Percentiles rank a stretch among this genome's conserved stretches.
These are phyloP conservation scores for Intellagama lesueurii DNA, from an alignment of 2,797 vertebrate species.

Conservation along the genomic window DNA sequence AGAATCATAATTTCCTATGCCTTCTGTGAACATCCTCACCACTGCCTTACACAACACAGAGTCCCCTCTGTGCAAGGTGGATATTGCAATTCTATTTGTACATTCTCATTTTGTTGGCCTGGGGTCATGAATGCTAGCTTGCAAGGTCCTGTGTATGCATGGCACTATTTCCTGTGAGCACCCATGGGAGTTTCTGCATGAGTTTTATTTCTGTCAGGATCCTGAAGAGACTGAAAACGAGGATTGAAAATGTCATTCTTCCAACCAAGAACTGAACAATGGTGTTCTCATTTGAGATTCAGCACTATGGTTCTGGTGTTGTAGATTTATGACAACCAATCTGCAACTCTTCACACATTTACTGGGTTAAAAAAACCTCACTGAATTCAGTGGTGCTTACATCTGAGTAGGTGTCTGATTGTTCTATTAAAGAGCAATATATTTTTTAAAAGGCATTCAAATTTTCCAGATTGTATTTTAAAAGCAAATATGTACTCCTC, in stretches of 20 bases:
- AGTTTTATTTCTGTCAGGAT: too few species aligned
- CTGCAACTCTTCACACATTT: not conserved
- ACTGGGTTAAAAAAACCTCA: not conserved
- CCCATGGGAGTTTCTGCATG: too few species aligned
- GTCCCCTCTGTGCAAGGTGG: too few species aligned
- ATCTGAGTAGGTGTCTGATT: too few species aligned
- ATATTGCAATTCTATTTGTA: too few species aligned
- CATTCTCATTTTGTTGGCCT: too few species aligned
- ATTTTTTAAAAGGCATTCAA: not conserved
- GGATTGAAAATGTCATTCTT: not conserved
- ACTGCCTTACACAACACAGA: too few species aligned
- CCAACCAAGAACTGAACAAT: not conserved
- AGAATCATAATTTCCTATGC: not conserved
- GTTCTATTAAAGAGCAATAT: not conserved
- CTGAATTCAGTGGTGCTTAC: not conserved
- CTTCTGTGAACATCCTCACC: too few species aligned
- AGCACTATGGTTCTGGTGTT: not conserved
- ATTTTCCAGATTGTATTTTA: not conserved
- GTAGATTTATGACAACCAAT: not conserved
- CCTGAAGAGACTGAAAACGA: too few species aligned
- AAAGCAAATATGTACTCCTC: not conserved
- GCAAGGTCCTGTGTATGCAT: too few species aligned
- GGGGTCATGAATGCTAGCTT: too few species aligned
- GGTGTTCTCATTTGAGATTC: not conserved
- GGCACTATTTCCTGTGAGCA: too few species aligned